phyloP scores from a whole-genome alignment of 2,797 vertebrate species.

The Onychomys torridus region DNA sequence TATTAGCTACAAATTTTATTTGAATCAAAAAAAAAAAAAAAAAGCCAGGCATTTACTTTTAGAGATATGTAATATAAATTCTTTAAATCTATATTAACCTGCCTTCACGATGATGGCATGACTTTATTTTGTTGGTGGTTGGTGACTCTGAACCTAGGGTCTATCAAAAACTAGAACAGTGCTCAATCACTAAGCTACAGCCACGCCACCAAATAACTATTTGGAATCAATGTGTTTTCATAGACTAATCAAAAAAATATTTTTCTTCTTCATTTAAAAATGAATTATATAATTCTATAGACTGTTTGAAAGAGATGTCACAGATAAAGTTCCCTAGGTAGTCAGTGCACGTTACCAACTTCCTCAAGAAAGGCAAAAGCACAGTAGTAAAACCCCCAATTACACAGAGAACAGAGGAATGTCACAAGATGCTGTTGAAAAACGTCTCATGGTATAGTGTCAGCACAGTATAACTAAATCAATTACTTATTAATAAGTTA shows the following conservation, averaged over 20 bases:
- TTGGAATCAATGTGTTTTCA: slow-evolving; percentile 39
- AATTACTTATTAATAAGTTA: neutral
- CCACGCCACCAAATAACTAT: neutral
- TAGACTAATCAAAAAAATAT: neutral
- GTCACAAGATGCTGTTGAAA: neutral
- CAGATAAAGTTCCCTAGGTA: neutral
- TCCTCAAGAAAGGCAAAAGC: slow-evolving; percentile 2
- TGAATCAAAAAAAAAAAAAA: neutral
- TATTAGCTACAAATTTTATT: neutral
- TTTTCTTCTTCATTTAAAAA: slow-evolving; percentile 38
- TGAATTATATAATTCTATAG: neutral
- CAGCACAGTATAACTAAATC: neutral
- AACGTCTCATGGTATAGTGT: neutral
- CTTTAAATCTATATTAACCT: slow-evolving; percentile 25
- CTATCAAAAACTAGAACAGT: neutral
- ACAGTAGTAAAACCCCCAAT: neutral
- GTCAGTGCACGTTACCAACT: slow-evolving; percentile 19
- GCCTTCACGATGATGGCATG: neutral
- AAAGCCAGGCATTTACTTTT: neutral
- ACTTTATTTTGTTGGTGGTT: neutral
- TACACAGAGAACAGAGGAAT: neutral
- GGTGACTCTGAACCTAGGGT: neutral
- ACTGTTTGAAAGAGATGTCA: neutral
- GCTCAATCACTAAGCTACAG: neutral
- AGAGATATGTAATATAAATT: slow-evolving; percentile 1